Base-by-base conservation (phyloP, 92 coral and sea anemone genomes). In the Actinostola sp. region DNA sequence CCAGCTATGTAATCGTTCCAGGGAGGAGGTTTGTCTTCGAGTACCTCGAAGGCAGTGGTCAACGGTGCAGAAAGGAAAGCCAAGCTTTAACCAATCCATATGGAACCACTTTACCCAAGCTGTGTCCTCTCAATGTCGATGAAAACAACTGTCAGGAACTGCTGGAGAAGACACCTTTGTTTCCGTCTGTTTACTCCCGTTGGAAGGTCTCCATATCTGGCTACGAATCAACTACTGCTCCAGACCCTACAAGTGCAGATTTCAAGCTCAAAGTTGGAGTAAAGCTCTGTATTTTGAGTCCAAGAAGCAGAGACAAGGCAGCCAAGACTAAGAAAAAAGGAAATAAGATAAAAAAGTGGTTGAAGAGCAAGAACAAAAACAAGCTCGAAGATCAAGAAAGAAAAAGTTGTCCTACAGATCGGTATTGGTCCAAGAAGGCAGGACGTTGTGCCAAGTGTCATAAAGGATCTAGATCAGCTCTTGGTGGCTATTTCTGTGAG, bases 101-200 rank as follows among this genome's bases (percentile, higher is more conserved):
- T 48, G 83, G 77, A 10, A 8, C 83, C 6, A 4, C 0, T 45
- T 24, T 45, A 33, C 69, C 83, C 20, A 78, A 78, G 61, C 58
- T 78, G 36, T 78, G 83, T 26, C 70, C 76, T 13, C 28, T 68
- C 36, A 78, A 67, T 68, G 76, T 68, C 1, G 77, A 78, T 16
- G 83, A 78, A 32, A 78, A 78, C 70, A 78, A 60, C 77, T 78
- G 83, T n/a, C 51, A 44, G 5, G 83, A 78, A 27, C 61, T 68
- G 2, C 24, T 78, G 10, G 24, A 69, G 53, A 68, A 58, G 36
- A 78, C 83, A 26, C 39, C 68, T 0, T 58, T 78, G 63, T 78
- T 59, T n/a, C 76, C 83, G 0, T 78, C 83, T 9, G 76, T 78
- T 20, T 78, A 58, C 63, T 55, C 70, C 0, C 68, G 52, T 8